Conservation (phyloP, 2,113 vertebrate species). For the Lepus europaeus region DNA sequence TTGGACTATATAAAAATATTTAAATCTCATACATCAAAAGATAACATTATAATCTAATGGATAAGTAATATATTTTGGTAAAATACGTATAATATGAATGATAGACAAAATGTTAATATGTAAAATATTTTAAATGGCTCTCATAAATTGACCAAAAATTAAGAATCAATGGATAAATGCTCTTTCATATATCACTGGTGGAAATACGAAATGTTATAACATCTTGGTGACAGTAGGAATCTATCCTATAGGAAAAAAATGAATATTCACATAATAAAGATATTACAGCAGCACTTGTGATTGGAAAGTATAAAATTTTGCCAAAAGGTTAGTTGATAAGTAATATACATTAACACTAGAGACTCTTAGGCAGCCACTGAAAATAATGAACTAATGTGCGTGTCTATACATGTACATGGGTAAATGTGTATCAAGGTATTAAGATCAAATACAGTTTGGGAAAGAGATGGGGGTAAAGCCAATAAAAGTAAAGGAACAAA, state of each 20-base stretch:
- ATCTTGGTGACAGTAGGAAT: not conserved
- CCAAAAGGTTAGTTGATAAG: not conserved
- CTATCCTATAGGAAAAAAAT: not conserved
- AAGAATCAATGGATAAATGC: not conserved
- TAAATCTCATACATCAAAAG: conserved; percentile 21
- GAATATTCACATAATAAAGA: not conserved
- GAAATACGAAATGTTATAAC: conserved; percentile 9
- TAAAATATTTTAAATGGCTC: not conserved
- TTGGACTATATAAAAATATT: conserved; percentile 41
- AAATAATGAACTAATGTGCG: conserved; percentile 15
- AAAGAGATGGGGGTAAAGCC: not conserved
- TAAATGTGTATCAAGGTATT: not conserved
- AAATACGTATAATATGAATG: conserved; percentile 27
- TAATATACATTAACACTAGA: not conserved
- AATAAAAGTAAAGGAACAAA: not conserved
- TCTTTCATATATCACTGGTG: not conserved
- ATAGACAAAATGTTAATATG: conserved; percentile 16
- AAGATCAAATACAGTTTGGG: not conserved
- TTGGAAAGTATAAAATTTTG: not conserved
- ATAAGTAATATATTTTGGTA: not conserved
- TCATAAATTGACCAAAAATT: conserved; percentile 50
- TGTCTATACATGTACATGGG: not conserved
- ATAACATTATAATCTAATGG: conserved; percentile 21
- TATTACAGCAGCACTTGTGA: not conserved
- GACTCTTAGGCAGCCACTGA: not conserved